Base-by-base conservation (phyloP, 2,797 vertebrate genomes). In the Tenualosa ilisha region DNA sequence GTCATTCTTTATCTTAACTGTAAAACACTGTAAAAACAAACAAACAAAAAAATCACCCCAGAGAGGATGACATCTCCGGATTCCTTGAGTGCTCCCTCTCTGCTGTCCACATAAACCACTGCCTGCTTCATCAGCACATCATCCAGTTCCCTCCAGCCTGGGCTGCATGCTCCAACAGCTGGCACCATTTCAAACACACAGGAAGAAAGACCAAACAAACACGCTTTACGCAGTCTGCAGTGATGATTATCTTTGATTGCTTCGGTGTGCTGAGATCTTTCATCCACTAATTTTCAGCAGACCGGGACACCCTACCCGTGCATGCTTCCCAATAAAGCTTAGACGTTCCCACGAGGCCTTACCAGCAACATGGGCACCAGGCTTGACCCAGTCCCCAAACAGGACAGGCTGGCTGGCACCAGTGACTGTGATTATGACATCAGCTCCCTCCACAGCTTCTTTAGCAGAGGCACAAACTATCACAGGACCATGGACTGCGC, bases 321-420 rank as follows among this genome's bases (percentile, higher is more conserved):
- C 59, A 51, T 12, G 50, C 50, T 51, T 63, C 24, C 3, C 22
- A 63, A 63, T 24, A 24, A 79, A 79, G 17, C 40, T 79, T 79
- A 40, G 12, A 43, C 31, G 2, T 46, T 79, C 72, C 17, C 37
- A 46, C 40, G 20, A n/a, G 37, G 79, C 81, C 93, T 90, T 91
- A 99, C 98, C 98, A 86, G 97, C 98, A 86, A 99, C 91, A 7
- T 99, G 98, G 65, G 97, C 98, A 68, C 98, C 98, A 1, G 96
- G 93, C 92, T 99, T 99, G 85, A 99, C 96, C 98, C 98, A 99
- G 81, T 91, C 93, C 6, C 97, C 97, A 51, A 92, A 95, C 0
- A 99, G 91, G 84, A 99, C 94, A 0, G 98, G 97, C 31, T 97
- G 89, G 6, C 94, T 97, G 6, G 96, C 95, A 90, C 94, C 94